Evolutionary conservation across 35 echinoderm and acorn worm genomes (phyloP).

Genomic region (Heliocidaris erythrogramma): DNA sequence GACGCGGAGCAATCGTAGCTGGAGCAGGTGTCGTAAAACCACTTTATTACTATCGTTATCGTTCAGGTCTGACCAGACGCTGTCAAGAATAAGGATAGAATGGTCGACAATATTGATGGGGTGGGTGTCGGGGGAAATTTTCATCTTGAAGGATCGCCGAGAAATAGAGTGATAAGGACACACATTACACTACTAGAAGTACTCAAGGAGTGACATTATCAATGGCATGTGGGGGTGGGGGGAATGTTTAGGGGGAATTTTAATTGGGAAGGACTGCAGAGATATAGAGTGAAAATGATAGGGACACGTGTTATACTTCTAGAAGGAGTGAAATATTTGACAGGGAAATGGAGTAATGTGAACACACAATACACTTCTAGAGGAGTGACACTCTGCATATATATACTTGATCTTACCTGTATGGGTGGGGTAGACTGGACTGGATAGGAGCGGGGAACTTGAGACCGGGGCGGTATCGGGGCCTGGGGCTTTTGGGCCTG

Average conservation of each 20-base stretch:
- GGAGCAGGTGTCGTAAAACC: no score
- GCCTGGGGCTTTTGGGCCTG: conserved; percentile 14
- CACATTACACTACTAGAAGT: not conserved
- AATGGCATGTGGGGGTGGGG: no score
- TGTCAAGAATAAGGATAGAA: no score
- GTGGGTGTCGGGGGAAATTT: no score
- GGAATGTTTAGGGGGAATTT: no score
- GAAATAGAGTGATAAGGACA: not conserved
- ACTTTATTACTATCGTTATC: no score
- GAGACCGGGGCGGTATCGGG: conserved; percentile 27
- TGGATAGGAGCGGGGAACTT: not conserved
- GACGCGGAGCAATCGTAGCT: no score
- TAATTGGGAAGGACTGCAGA: not conserved
- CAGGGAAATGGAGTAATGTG: not conserved
- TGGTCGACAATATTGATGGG: no score
- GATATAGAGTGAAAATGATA: not conserved
- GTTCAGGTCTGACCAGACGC: no score
- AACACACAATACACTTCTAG: not conserved
- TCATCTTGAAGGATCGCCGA: not conserved
- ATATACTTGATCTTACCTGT: conserved; percentile 12
- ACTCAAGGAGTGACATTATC: no score
- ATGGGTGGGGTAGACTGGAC: conserved; percentile 33
- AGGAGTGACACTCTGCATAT: not conserved
- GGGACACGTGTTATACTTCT: not conserved
- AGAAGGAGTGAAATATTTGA: no score